Conservation (phyloP, 2,888 invertebrate genomes). For the Leptopilina drosophilae region DNA sequence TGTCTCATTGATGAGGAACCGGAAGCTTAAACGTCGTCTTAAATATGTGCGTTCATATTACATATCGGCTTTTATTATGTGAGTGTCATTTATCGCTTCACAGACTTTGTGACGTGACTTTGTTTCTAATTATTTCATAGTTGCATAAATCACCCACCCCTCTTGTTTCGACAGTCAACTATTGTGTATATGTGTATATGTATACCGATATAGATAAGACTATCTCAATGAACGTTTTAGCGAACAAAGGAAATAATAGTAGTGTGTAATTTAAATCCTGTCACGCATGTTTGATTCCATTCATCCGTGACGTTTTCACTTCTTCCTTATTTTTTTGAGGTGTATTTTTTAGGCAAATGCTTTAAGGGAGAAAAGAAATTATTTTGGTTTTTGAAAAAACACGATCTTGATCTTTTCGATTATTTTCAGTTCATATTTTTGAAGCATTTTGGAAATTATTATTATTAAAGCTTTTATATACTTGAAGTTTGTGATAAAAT, state of each 20-base stretch:
- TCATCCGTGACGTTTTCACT: conserved; percentile 8
- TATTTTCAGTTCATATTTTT: background rate
- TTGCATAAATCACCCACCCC: conserved; percentile 9
- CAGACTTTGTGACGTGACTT: conserved; percentile 25
- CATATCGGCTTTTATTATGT: conserved; percentile 1
- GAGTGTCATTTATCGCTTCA: conserved; percentile 14
- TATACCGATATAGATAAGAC: background rate
- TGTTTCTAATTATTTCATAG: conserved; percentile 25
- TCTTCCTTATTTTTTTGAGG: background rate
- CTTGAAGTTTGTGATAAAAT: background rate
- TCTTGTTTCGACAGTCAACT: conserved; percentile 1
- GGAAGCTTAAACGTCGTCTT: conserved; percentile 20
- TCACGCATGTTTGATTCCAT: conserved; percentile 24
- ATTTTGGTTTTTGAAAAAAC: too few relatives aligned
- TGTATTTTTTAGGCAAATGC: too few relatives aligned
- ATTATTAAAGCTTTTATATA: background rate
- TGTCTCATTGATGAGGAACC: conserved; percentile 37
- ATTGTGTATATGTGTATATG: too few relatives aligned
- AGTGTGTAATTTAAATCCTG: conserved; percentile 11
- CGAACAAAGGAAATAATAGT: conserved; percentile 26
- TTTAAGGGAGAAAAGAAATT: too few relatives aligned
- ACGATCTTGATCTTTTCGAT: background rate
- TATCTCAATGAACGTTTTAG: conserved; percentile 1
- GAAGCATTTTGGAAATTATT: background rate
- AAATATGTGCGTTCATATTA: conserved; percentile 17